Evolutionary conservation across 2,113 vertebrate species (phyloP), one percentile per base, ranked within the genome.

Genomic region (Perca fluviatilis): DNA sequence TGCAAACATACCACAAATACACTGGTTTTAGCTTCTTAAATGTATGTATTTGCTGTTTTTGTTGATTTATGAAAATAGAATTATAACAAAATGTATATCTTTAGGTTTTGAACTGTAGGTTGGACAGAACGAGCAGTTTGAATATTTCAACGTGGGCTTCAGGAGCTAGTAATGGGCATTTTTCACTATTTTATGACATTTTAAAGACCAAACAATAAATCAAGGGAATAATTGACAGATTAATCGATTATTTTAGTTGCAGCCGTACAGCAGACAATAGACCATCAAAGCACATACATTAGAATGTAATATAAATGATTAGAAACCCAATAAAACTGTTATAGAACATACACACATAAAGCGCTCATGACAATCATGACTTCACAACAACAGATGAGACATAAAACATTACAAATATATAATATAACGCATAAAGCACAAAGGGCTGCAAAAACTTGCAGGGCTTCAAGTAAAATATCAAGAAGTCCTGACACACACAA

Each of bases 301-400:
- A 8, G 12, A 84, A 58, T 51, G 25, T 43, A 49, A 33, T 12
- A 58, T 46, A 9, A 63, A 80, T 58, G 3, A 69, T 74, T 54
- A 47, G 21, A 70, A 66, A 16, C 57, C 7, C 27, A 57, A 16
- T 63, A 36, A 50, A 64, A 3, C 36, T 0, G 18, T 10, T 56
- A 46, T 16, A 23, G 50, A 64, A 25, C 46, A 53, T 19, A 72
- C 19, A 25, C 30, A 25, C 49, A 51, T 25, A 2, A 49, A 25
- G 74, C 19, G 4, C 33, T 6, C 25, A 8, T 15, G 19, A 46
- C 54, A 14, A 19, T 33, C 53, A 40, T 40, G 40, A 62, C 25
- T 25, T 69, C 53, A 54, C 46, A 63, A 33, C 36, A 33, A 27
- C 25, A 46, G 8, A 13, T 36, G n/a, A 43, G 30, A 65, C 16